A percentile compares a stretch with the other conserved stretches of the same genome.
phyloP scores from a whole-genome alignment of 2,888 invertebrate species.

The Orchestes rusci region DNA sequence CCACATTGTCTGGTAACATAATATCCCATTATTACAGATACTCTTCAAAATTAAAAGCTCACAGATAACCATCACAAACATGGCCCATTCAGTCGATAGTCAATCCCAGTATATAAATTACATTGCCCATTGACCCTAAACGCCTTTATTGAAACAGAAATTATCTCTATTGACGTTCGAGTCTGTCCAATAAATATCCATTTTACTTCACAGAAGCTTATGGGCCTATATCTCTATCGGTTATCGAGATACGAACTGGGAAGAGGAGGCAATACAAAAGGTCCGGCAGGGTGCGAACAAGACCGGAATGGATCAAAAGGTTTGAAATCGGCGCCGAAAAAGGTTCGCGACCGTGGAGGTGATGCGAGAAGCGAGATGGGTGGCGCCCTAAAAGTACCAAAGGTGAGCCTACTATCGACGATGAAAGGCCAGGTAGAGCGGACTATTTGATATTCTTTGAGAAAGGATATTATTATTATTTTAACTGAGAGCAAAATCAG shows the following conservation, averaged over 20 bases:
- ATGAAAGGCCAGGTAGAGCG: constrained; percentile 1
- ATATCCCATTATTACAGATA: no score
- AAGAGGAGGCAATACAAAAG: constrained; percentile 14
- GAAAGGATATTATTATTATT: not conserved
- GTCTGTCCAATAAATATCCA: constrained; percentile 23
- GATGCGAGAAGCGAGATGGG: constrained; percentile 23
- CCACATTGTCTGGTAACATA: no score
- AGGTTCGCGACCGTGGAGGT: constrained; percentile 17
- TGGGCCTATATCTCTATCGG: constrained; percentile 11
- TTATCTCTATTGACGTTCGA: constrained; percentile 19
- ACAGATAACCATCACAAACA: no score
- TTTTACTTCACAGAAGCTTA: constrained; percentile 22
- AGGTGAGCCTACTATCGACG: constrained; percentile 5
- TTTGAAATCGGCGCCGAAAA: constrained; percentile 15
- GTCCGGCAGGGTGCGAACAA: constrained; percentile 22
- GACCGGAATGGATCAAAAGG: constrained; percentile 20
- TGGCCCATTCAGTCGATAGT: no score
- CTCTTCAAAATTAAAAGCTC: no score
- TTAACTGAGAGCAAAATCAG: not conserved
- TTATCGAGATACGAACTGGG: constrained; percentile 15
- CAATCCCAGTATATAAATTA: constrained; percentile 14
- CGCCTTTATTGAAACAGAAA: constrained; percentile 17
- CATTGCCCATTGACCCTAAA: constrained; percentile 15
- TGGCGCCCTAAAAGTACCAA: constrained; percentile 17
- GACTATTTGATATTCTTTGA: not conserved